Evolutionary conservation across 2,113 vertebrate genomes (phyloP), one percentile per base, ranked within the genome.

Genomic region (Anser cygnoides): DNA sequence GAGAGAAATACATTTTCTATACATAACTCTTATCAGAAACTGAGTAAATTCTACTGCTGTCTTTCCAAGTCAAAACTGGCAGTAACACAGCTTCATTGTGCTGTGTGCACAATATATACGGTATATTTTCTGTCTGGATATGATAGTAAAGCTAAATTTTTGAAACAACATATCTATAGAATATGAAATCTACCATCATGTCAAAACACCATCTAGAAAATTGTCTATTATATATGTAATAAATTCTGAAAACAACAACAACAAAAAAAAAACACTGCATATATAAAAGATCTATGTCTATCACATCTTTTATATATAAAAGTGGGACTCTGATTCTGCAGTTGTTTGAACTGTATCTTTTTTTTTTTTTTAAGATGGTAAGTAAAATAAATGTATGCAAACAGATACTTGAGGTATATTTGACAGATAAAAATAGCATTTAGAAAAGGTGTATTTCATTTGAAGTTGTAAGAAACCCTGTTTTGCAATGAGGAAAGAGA

Each of bases 381-480:
- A 33, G 65, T 66, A 58, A 89, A 65, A 44, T 26, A 76, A 70
- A 44, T 5, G 3, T 35, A 39, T 41, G 28, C 67, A 92, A 88
- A 72, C 23, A 83, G 46, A 37, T 82, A 63, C n/a, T 62, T 76
- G 84, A 76, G 49, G 63, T 79, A 10, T 73, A 35, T 72, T 86
- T 90, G 88, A n/a, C 43, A 92, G 85, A 80, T 90, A 77, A 92
- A 96, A 95, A 92, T 65, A 71, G 13, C 44, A 41, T 70, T 95
- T 92, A 62, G 49, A 54, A 83, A 68, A 82, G 29, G 3, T 37
- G 3, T 18, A 13, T 76, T 76, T 66, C n/a, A 50, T 35, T 52
- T 70, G 73, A 67, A 81, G 31, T 76, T 37, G 18, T 54, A 62
- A 72, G 71, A 90, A 93, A 70, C 72, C 3, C 6, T 66, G 3